Evolutionary conservation across 2,113 vertebrate genomes (phyloP), one percentile per base, ranked within the genome.

Genomic region (sheep (Ovis aries)): DNA sequence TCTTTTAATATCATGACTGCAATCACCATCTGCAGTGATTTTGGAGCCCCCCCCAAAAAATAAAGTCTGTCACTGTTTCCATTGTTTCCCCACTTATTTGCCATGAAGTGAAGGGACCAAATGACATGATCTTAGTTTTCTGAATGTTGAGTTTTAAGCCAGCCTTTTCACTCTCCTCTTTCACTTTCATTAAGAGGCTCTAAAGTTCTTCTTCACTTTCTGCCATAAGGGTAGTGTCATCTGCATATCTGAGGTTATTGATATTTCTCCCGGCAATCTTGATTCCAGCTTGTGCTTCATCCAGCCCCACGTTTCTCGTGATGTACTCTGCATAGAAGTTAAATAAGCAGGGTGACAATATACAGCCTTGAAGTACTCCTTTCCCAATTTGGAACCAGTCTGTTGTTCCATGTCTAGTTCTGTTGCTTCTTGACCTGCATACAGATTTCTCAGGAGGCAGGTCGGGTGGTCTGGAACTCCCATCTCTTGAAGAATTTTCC

Each of bases 41-140:
- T 71, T 3, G n/a, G 67, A 36, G n/a, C n/a, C 67, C 31, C 2
- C 0, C 31, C 2, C 0, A 0, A 23, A 36, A 71, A 36, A 23
- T 16, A 40, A 33, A 64, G 16, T 67, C 16, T n/a, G 7, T 9
- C 62, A n/a, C 7, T n/a, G 33, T 67, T 67, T 67, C 16, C 62
- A 67, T 4, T n/a, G 62, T 67, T 67, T 67, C 62, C 7, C 62
- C 62, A n/a, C 7, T 16, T 9, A 19, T 8, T n/a, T 67, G 33
- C 33, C 33, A 67, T 19, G 16, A 64, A 64, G 62, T 64, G 31
- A n/a, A 9, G 62, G 33, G 33, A 67, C 16, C 33, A 19, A 7
- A 67, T 19, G 62, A 4, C 62, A n/a, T 67, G 33, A 67, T 67
- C 62, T 67, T 67, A 9, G 16, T 67, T 67, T 67, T n/a, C 62